These are phyloP conservation scores for Ectropis grisescens DNA, from an alignment of 1,140 invertebrate species.

Conservation along the genomic window DNA sequence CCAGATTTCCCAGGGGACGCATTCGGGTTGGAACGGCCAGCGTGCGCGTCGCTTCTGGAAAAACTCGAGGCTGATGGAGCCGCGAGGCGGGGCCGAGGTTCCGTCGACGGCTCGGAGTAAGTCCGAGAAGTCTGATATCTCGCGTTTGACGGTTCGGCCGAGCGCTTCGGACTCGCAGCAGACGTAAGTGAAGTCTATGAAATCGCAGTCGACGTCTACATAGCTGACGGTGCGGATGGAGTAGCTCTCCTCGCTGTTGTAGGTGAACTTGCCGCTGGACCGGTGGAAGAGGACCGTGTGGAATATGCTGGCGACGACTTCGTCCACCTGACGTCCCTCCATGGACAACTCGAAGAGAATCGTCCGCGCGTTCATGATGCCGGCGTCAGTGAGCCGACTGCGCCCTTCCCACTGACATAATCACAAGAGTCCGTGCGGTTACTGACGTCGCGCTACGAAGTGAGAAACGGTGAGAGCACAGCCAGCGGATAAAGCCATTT, in stretches of 20 bases:
- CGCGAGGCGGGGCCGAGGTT: conserved; percentile 70
- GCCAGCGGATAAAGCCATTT: conserved; percentile 29
- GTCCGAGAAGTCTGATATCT: conserved; percentile 90
- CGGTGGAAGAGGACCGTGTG: conserved; percentile 96
- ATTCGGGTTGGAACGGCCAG: conserved; percentile 91
- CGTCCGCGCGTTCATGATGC: conserved; percentile 88
- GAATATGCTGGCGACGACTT: conserved; percentile 94
- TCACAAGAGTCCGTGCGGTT: conserved; percentile 20
- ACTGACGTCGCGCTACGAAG: conserved; percentile 16
- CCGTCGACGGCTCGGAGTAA: conserved; percentile 83
- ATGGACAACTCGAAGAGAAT: conserved; percentile 90
- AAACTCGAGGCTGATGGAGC: conserved; percentile 95
- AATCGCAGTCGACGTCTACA: conserved; percentile 96
- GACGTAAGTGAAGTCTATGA: conserved; percentile 97
- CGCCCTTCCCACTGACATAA: conserved; percentile 29
- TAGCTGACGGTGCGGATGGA: conserved; percentile 95
- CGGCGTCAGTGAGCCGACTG: conserved; percentile 37
- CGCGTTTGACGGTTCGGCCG: conserved; percentile 80
- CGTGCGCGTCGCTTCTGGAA: conserved; percentile 91
- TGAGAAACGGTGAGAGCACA: too few species aligned
- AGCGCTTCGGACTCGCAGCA: conserved; percentile 89
- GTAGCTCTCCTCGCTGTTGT: conserved; percentile 93
- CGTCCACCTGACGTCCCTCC: conserved; percentile 94
- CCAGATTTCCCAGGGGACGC: conserved; percentile 98
- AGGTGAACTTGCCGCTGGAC: conserved; percentile 94